phyloP scores from a whole-genome alignment of 1,140 invertebrate genomes.

The Scylla paramamosain region DNA sequence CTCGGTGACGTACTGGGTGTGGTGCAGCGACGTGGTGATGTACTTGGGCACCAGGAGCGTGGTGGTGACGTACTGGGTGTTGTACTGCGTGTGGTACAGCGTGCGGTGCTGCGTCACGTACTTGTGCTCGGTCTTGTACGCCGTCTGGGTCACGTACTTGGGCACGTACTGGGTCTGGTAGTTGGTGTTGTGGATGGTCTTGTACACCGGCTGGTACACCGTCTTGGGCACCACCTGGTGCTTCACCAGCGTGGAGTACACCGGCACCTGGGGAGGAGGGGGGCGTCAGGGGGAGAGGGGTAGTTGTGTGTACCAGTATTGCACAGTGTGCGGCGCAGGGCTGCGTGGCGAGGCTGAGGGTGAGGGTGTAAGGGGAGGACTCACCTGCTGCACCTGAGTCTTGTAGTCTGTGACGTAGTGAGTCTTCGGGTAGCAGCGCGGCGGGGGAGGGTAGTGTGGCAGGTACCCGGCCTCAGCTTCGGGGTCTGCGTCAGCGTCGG shows the following conservation, averaged over 20 bases:
- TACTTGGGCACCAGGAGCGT: conserved; percentile 48
- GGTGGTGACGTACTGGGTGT: conserved; percentile 50
- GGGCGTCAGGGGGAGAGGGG: not conserved
- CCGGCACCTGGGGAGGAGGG: conserved; percentile 38
- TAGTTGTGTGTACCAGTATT: not conserved
- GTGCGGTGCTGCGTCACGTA: conserved; percentile 60
- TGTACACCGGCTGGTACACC: conserved; percentile 52
- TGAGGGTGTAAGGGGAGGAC: not conserved
- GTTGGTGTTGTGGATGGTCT: conserved; percentile 35
- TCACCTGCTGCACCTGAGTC: conserved; percentile 41
- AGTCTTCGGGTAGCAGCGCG: conserved; percentile 17
- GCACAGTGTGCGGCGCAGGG: not conserved
- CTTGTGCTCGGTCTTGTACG: conserved; percentile 54
- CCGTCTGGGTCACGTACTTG: conserved; percentile 44
- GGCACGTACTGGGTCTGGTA: conserved; percentile 57
- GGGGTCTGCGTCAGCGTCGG: not conserved
- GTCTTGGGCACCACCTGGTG: conserved; percentile 36
- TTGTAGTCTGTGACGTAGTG: conserved; percentile 54
- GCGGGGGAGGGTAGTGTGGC: not conserved
- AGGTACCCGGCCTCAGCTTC: not conserved
- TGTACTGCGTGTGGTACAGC: conserved; percentile 40
- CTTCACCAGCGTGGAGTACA: conserved; percentile 49
- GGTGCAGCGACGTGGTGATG: conserved; percentile 50
- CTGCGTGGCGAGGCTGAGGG: not conserved
- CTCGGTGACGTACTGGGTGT: conserved; percentile 50